These are phyloP conservation scores for Maconellicoccus hirsutus DNA, from an alignment of 1,140 invertebrate species.

Conservation along the genomic window DNA sequence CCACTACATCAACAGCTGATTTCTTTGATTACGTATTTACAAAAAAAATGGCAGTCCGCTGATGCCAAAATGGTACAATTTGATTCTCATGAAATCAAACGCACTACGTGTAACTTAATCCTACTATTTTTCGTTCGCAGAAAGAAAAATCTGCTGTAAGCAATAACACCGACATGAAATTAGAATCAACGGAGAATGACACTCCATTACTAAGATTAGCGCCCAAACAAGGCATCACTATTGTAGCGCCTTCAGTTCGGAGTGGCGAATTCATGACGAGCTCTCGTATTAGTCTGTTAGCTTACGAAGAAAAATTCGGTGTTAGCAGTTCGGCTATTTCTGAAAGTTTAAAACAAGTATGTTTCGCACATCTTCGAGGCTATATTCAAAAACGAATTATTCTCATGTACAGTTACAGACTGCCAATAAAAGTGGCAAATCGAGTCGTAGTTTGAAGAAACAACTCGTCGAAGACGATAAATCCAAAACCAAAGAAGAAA, in stretches of 20 bases:
- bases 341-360: constrained; percentile 22
- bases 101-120: not conserved
- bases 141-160: not conserved
- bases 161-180: not conserved
- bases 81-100: not conserved
- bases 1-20: constrained; percentile 62
- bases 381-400: not conserved
- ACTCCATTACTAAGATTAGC: constrained; percentile 36
- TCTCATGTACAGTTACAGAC: not conserved
- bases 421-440: constrained; percentile 1
- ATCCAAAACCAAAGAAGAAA: not conserved
- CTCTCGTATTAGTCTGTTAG: constrained; percentile 24
- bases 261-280: constrained; percentile 20
- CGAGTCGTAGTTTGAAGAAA: not conserved
- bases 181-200: not conserved
- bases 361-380: not conserved
- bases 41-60: constrained; percentile 57
- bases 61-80: constrained; percentile 42
- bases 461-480: not conserved
- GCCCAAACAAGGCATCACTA: constrained; percentile 42
- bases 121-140: not conserved
- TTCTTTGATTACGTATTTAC: constrained; percentile 60
- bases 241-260: constrained; percentile 53
- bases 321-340: not conserved
- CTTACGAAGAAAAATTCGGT: constrained; percentile 25